phyloP scores from a whole-genome alignment of 1,140 invertebrate genomes.

The Akabosia matsudoensis region DNA sequence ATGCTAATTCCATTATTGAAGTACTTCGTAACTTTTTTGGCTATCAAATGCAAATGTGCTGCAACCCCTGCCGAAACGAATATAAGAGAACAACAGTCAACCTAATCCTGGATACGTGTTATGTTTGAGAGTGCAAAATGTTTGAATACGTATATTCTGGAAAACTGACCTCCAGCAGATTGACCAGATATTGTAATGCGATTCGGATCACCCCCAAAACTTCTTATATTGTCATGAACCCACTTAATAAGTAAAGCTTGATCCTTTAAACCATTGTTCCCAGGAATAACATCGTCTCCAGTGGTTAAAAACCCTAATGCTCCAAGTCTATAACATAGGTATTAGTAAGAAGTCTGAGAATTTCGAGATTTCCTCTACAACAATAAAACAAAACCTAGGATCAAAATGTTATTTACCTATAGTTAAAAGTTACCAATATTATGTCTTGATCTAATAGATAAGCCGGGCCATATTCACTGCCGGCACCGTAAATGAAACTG shows the following conservation, averaged over 20 bases:
- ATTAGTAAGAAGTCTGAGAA: too few species aligned
- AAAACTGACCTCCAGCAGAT: background rate
- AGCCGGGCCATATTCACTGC: background rate
- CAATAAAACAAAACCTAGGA: background rate
- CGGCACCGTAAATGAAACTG: background rate
- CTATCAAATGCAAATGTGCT: constrained; percentile 8
- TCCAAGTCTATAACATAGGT: too few species aligned
- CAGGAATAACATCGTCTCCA: background rate
- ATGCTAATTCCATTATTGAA: constrained; percentile 7
- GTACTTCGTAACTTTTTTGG: background rate
- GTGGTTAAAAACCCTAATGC: constrained; percentile 24
- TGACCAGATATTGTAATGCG: background rate
- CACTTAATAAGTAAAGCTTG: constrained; percentile 24
- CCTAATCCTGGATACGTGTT: background rate
- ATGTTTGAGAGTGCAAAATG: too few species aligned
- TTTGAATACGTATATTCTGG: background rate
- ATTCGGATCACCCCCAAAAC: background rate
- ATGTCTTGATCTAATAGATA: constrained; percentile 16
- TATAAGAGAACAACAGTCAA: background rate
- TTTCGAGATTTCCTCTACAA: background rate
- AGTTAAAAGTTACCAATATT: constrained; percentile 15
- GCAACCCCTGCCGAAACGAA: background rate
- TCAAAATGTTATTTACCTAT: background rate
- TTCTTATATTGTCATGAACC: constrained; percentile 25
- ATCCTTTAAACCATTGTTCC: constrained; percentile 14